phyloP scores from a whole-genome alignment of 2,888 invertebrate species.

The Tinea semifulvella region DNA sequence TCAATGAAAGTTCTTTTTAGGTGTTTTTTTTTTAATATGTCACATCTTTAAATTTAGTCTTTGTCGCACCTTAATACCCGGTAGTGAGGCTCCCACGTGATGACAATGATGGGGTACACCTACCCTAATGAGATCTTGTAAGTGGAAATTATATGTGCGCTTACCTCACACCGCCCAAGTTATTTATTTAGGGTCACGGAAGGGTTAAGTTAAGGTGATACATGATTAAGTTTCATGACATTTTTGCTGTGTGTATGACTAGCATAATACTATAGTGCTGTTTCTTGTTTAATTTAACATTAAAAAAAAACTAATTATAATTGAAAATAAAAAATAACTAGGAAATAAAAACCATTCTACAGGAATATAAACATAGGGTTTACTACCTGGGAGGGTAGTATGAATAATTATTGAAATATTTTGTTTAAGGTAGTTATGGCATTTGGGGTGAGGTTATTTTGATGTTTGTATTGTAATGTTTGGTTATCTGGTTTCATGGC shows the following conservation, averaged over 20 bases:
- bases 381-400: no score
- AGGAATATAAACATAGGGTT: no score
- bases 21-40: not conserved
- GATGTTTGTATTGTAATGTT: no score
- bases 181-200: constrained; percentile 5
- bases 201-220: constrained; percentile 9
- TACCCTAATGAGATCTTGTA: constrained; percentile 11
- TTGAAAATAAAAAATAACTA: no score
- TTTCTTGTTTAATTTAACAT: not conserved
- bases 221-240: constrained; percentile 4
- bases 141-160: constrained; percentile 12
- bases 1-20: no score
- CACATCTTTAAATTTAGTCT: constrained; percentile 3
- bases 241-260: not conserved
- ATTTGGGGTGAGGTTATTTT: no score
- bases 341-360: no score
- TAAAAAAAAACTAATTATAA: no score
- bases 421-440: no score
- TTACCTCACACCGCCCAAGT: not conserved
- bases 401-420: no score
- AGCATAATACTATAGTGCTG: not conserved
- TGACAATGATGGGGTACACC: constrained; percentile 10
- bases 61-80: not conserved
- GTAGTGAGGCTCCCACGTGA: constrained; percentile 8
- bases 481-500: no score